A percentile compares a stretch with the other conserved stretches of the same genome.
These are phyloP conservation scores for Ceramica pisi DNA, from an alignment of 2,888 invertebrate genomes.

Conservation along the genomic window DNA sequence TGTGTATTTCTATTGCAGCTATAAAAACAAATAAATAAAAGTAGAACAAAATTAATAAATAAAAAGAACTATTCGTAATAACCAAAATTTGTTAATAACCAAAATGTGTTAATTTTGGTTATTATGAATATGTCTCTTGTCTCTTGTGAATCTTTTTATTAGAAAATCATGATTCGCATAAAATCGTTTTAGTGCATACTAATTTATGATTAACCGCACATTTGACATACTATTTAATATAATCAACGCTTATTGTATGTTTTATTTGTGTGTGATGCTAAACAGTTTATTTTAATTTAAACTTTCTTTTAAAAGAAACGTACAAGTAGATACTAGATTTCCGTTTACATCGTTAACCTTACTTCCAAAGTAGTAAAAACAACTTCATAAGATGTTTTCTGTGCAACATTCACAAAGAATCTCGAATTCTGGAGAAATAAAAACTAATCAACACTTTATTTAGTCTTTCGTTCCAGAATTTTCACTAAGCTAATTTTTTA, in stretches of 20 bases:
- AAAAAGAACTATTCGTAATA: too few species aligned
- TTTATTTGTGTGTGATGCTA: neutral
- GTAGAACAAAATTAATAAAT: too few species aligned
- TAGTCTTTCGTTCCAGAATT: neutral
- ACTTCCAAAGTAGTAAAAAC: constrained; percentile 3
- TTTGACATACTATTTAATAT: neutral
- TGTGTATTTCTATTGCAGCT: too few species aligned
- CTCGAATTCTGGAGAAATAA: neutral
- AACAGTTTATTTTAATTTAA: too few species aligned
- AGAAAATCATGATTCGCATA: too few species aligned
- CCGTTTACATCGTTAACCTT: neutral
- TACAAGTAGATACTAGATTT: neutral
- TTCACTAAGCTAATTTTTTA: constrained; percentile 1
- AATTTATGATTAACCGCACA: neutral
- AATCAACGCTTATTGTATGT: neutral
- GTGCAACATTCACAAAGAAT: constrained; percentile 7
- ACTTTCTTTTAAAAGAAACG: too few species aligned
- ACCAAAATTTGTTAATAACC: too few species aligned
- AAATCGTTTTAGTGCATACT: too few species aligned
- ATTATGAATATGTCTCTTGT: too few species aligned
- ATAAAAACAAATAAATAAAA: too few species aligned
- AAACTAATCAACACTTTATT: constrained; percentile 2
- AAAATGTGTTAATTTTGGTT: too few species aligned
- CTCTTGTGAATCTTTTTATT: too few species aligned
- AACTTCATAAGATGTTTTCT: constrained; percentile 3